Conservation (phyloP, 1,140 invertebrate species). For the Camponotus pennsylvanicus region DNA sequence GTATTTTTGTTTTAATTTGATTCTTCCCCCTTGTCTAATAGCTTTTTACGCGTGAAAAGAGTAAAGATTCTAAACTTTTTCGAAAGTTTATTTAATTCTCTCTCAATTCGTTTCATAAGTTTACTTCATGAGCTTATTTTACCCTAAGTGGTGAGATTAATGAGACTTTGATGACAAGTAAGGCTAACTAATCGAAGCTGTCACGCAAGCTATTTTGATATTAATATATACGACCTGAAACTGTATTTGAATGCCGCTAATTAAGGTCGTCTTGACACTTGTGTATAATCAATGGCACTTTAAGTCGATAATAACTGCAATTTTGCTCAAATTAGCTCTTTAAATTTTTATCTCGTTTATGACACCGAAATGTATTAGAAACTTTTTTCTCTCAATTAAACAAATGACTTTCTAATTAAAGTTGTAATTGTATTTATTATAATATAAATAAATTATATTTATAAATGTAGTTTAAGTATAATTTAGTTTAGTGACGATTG, state of each 20-base stretch:
- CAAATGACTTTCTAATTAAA: not conserved
- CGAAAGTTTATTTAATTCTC: constrained; percentile 19
- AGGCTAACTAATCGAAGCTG: constrained; percentile 61
- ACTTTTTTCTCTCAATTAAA: not conserved
- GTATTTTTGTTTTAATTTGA: not conserved
- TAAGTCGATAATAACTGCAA: constrained; percentile 12
- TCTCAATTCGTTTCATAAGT: constrained; percentile 21
- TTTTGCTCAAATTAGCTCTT: not conserved
- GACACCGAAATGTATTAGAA: not conserved
- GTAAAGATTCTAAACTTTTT: constrained; percentile 21
- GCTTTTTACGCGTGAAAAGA: not conserved
- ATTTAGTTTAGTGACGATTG: not conserved
- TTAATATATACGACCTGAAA: constrained; percentile 62
- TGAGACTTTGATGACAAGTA: constrained; percentile 61
- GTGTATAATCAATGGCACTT: constrained; percentile 22
- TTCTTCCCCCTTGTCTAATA: not conserved
- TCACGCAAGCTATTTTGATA: constrained; percentile 57
- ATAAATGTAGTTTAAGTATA: not conserved
- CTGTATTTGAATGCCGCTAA: constrained; percentile 48
- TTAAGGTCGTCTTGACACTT: constrained; percentile 50
- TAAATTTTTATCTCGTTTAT: constrained; percentile 13
- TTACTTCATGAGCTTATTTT: constrained; percentile 38
- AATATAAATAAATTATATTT: not conserved
- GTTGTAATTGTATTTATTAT: not conserved
- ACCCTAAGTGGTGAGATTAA: constrained; percentile 51